A percentile compares a stretch with the other conserved stretches of the same genome.
phyloP scores from a whole-genome alignment of 1,140 invertebrate genomes.

The Hypsibius dujardini region DNA sequence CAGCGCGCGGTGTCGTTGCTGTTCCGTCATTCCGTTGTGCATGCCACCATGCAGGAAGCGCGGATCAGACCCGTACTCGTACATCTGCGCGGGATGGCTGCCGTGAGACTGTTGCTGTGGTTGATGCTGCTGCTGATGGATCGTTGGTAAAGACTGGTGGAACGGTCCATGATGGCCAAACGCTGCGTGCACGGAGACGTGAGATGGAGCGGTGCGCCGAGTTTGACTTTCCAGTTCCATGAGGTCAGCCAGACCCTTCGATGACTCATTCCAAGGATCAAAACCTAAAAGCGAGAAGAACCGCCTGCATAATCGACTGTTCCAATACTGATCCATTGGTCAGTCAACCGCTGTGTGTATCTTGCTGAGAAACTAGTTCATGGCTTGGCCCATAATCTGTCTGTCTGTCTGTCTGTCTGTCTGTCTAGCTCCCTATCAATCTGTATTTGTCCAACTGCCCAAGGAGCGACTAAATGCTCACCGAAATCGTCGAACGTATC shows the following conservation, averaged over 20 bases:
- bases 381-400: slow-evolving; percentile 1
- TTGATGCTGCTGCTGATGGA: background rate
- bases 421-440: slow-evolving; percentile 15
- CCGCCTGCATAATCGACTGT: too few relatives aligned
- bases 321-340: too few relatives aligned
- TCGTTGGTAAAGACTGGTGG: too few relatives aligned
- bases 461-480: slow-evolving; percentile 27
- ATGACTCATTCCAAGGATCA: slow-evolving; percentile 85
- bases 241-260: slow-evolving; percentile 76
- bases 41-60: too few relatives aligned
- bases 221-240: slow-evolving; percentile 61
- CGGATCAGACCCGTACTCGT: background rate
- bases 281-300: slow-evolving; percentile 43
- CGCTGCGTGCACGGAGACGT: background rate
- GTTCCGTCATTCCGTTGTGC: too few relatives aligned
- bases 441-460: slow-evolving; percentile 27
- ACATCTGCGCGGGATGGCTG: background rate
- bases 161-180: background rate
- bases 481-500: slow-evolving; percentile 37
- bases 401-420: too few relatives aligned
- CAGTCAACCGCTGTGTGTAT: too few relatives aligned
- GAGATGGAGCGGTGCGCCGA: background rate
- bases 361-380: background rate
- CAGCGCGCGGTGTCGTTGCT: too few relatives aligned
- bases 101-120: background rate